Evolutionary conservation across 92 coral and sea anemone species (phyloP), one percentile per base, ranked within the genome.

Genomic region (Palythoa grandiflora): DNA sequence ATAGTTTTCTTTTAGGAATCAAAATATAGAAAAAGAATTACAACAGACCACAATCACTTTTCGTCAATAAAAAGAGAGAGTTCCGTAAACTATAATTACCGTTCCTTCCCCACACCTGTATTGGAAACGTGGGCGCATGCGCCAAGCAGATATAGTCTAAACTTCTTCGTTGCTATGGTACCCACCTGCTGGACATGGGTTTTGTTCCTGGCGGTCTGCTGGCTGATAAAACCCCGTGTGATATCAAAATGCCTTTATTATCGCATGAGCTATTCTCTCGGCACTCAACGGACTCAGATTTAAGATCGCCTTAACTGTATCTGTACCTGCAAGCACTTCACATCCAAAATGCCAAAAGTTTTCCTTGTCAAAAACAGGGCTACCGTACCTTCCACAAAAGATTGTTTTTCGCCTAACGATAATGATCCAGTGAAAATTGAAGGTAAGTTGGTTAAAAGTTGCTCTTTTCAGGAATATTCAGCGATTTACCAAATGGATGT

Each of bases 311-410:
- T 44, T 73, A 54, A 90, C 91, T 88, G 48, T 48, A 38, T 60
- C 91, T 79, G 66, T 68, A 73, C 39, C 52, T 81, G 71, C 83
- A 44, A 79, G 73, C 71, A 61, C 13, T 74, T 50, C 17, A 68
- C 76, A 71, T 57, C 47, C 61, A 87, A 53, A 50, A 95, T 95
- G 98, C 98, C 98, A 0, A 93, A 85, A 78, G 93, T 96, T 6
- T 95, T 95, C 83, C 83, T 95, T 37, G 98, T 95, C 75, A 95
- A 95, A 86, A 93, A 93, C 81, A 72, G 94, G 61, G 88, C 75
- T 5, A 38, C 40, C 28, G 71, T 55, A 35, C 57, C 87, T 51
- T 59, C 71, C 52, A 28, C 76, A 52, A 83, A 71, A 59, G 96
- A 94, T 28, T 59, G 84, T n/a, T 79, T 39, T 55, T 17, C 79